Evolutionary conservation across 2,888 invertebrate species (phyloP).

Genomic region (Hyposoter dolosus): DNA sequence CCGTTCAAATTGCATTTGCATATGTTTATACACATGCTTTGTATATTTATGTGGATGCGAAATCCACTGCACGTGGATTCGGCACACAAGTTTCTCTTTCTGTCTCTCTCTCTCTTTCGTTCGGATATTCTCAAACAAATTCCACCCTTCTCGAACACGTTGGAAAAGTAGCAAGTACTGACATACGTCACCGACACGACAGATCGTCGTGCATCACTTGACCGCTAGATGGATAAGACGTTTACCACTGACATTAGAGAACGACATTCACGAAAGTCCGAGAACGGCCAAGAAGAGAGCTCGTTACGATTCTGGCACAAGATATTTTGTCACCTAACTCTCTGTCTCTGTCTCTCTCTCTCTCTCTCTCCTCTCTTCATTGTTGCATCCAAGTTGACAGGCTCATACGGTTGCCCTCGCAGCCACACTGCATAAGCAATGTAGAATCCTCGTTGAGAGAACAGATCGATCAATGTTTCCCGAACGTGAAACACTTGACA

Average conservation of each 20-base stretch:
- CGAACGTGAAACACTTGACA: background rate
- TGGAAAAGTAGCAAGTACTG: constrained; percentile 78
- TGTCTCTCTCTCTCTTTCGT: constrained; percentile 18
- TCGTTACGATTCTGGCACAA: constrained; percentile 75
- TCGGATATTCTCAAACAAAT: constrained; percentile 24
- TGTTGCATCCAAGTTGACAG: constrained; percentile 40
- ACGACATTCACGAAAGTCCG: constrained; percentile 71
- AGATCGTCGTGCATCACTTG: constrained; percentile 77
- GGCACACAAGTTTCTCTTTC: background rate
- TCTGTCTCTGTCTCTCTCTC: constrained; percentile 9
- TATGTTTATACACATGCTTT: background rate
- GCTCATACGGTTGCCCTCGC: constrained; percentile 1
- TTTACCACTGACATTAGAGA: constrained; percentile 72
- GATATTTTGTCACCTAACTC: constrained; percentile 74
- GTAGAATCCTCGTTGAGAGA: background rate
- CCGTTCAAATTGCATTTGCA: constrained; percentile 41
- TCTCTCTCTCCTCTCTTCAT: background rate
- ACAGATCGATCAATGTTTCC: background rate
- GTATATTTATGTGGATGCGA: constrained; percentile 1
- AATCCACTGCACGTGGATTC: constrained; percentile 7
- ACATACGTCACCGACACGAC: constrained; percentile 76
- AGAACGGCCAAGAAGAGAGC: constrained; percentile 53
- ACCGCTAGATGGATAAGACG: constrained; percentile 64
- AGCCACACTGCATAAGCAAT: background rate
- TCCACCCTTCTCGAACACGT: constrained; percentile 50